Evolutionary conservation across 2,797 vertebrate species (phyloP).

Genomic region (Huso huso): DNA sequence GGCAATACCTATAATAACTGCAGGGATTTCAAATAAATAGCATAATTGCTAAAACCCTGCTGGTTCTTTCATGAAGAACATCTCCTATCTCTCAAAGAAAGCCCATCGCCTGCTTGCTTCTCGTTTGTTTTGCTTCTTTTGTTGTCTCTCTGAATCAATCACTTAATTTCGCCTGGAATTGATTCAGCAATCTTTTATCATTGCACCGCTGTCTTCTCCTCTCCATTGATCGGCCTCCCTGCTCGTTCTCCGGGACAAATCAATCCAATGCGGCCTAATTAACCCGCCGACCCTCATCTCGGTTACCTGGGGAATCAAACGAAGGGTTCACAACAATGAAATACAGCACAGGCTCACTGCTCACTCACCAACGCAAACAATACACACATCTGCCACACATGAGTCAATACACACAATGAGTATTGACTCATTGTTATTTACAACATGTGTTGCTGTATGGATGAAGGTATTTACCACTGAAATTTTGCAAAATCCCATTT

Average conservation of each 20-base stretch:
- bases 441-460: background rate
- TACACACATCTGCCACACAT: background rate
- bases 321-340: too few species aligned
- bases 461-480: background rate
- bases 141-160: background rate
- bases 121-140: constrained; percentile 2
- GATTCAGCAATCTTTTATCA: constrained; percentile 7
- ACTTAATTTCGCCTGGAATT: constrained; percentile 3
- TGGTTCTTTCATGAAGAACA: too few species aligned
- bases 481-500: too few species aligned
- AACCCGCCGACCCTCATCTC: background rate
- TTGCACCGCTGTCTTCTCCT: background rate
- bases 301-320: background rate
- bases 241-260: background rate
- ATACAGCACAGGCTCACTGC: background rate
- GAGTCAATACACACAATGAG: too few species aligned
- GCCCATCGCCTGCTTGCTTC: background rate
- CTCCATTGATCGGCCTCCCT: background rate
- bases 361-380: background rate
- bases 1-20: too few species aligned
- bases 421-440: background rate
- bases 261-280: background rate
- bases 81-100: too few species aligned
- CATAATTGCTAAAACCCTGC: too few species aligned
- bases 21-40: too few species aligned